Percentiles rank a stretch among this genome's conserved stretches.
Conservation (phyloP, 2,797 vertebrate species). For the Premnoplex brunnescens region DNA sequence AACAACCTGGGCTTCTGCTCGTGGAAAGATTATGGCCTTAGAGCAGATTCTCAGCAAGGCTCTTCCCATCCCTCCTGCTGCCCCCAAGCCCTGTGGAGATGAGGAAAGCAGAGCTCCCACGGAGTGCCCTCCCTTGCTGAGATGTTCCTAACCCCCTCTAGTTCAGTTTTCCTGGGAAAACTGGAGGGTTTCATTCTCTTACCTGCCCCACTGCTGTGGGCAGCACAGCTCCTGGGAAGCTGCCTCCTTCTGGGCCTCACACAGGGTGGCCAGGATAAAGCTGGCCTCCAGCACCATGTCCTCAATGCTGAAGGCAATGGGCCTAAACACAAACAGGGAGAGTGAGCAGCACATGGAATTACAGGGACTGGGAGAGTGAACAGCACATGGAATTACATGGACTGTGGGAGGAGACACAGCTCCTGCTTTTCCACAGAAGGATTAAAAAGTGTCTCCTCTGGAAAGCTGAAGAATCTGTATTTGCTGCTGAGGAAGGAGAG, state of each 20-base stretch:
- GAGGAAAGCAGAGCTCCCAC: background rate
- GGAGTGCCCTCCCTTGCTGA: accelerated
- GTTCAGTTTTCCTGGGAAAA: background rate
- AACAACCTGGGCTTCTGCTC: background rate
- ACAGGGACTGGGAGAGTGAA: accelerated
- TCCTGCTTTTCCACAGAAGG: accelerated
- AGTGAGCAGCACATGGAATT: too few relatives aligned
- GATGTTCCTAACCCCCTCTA: background rate
- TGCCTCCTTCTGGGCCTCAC: slow-evolving; percentile 59
- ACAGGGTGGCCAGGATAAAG: slow-evolving; percentile 88
- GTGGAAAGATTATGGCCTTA: background rate
- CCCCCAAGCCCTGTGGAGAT: accelerated
- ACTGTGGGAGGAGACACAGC: background rate
- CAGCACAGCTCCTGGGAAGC: slow-evolving; percentile 58
- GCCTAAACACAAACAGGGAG: slow-evolving; percentile 73
- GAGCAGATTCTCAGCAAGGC: background rate
- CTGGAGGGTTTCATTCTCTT: background rate
- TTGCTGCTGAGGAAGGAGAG: background rate
- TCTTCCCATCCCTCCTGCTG: background rate
- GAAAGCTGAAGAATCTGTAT: background rate
- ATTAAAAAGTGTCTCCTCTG: background rate
- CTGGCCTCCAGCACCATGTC: slow-evolving; percentile 85
- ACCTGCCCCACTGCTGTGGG: slow-evolving; percentile 61
- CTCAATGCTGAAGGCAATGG: slow-evolving; percentile 86
- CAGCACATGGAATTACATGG: background rate